Evolutionary conservation across 2,113 vertebrate genomes (phyloP), one percentile per base, ranked within the genome.

Genomic region (Psephotus haematonotus): DNA sequence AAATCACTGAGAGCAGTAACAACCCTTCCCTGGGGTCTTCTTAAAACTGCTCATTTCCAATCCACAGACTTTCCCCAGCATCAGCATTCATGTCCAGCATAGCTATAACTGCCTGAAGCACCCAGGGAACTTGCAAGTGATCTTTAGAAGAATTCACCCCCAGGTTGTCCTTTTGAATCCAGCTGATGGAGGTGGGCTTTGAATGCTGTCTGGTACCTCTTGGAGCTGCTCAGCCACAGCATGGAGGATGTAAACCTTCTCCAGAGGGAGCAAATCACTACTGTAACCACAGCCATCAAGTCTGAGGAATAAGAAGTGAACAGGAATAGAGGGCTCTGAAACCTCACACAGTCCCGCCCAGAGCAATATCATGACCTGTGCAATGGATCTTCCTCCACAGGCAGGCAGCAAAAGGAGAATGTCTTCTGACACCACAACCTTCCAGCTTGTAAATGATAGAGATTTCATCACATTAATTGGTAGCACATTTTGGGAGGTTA

Each of bases 361-460:
- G 29, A 69, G 57, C n/a, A n/a, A 14, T 2, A 19, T 8, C 60
- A 43, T 37, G 47, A 53, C 20, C 23, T 0, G 0, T 37, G 19
- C 27, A 35, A 17, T 23, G 17, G 22, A 29, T 64, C 41, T 52
- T 79, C 29, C 27, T 82, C 20, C 33, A 28, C 24, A 65, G 20
- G 6, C 52, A 92, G 24, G 7, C 19, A 91, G 70, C 10, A 55
- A 87, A 67, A 71, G 33, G 47, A 65, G 10, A 70, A 24, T 20
- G 3, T 43, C 50, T 55, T 69, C 74, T 39, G 16, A 71, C 35
- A 60, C 3, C 2, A 3, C 60, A 57, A 77, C 22, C 28, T 77
- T 33, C 52, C 63, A 90, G 13, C 11, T 82, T 83, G n/a, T 62
- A 43, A 55, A 41, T 37, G 10, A 71, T 29, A 18, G 29, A 68